These are phyloP conservation scores for Troilus luridus DNA, from an alignment of 2,888 invertebrate species.

Conservation along the genomic window DNA sequence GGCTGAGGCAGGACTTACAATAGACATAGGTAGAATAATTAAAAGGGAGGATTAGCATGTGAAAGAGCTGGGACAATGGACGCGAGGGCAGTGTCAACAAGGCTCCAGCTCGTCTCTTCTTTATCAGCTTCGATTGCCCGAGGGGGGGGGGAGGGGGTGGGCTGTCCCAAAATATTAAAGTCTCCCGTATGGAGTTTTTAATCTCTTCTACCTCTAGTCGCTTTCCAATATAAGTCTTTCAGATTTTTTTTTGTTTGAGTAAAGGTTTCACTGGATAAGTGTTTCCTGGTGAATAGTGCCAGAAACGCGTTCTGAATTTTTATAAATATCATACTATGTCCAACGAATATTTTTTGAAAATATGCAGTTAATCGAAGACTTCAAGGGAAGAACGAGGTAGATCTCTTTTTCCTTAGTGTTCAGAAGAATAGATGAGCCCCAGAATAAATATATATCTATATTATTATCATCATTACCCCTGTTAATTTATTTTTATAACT, in stretches of 20 bases:
- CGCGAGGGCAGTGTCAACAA: constrained; percentile 48
- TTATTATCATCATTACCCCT: too few species aligned
- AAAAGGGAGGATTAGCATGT: constrained; percentile 55
- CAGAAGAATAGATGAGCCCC: too few species aligned
- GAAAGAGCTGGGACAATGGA: constrained; percentile 53
- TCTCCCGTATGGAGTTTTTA: constrained; percentile 29
- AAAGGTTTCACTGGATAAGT: background rate
- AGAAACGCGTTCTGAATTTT: background rate
- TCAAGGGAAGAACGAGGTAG: too few species aligned
- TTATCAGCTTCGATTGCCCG: background rate
- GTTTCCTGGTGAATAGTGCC: background rate
- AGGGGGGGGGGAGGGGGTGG: too few species aligned
- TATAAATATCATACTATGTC: too few species aligned
- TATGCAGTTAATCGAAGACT: too few species aligned
- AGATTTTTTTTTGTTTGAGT: background rate
- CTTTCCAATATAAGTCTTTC: background rate
- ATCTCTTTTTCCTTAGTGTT: too few species aligned
- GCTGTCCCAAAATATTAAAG: constrained; percentile 9
- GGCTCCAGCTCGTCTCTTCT: background rate
- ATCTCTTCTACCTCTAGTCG: background rate
- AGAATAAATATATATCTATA: too few species aligned
- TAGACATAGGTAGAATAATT: constrained; percentile 44
- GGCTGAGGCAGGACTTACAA: constrained; percentile 10
- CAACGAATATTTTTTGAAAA: too few species aligned
- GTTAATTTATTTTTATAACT: too few species aligned